Conservation (phyloP, 2,797 vertebrate genomes). For the Diplodus sargus region DNA sequence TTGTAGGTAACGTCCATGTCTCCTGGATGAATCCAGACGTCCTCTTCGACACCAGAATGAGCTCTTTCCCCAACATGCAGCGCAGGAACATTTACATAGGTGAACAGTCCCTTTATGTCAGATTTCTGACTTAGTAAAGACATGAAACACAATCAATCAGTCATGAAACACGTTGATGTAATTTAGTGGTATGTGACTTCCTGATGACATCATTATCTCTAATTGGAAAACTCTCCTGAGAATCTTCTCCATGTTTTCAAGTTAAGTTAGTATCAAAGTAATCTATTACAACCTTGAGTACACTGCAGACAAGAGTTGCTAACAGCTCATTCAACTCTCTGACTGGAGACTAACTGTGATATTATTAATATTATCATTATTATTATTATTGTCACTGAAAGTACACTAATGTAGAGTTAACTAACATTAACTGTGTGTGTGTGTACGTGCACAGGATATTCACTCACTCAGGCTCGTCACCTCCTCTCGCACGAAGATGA, state of each 20-base stretch:
- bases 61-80: slow-evolving; percentile 74
- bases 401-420: no score
- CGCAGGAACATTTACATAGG: slow-evolving; percentile 88
- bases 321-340: not conserved
- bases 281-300: no score
- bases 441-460: slow-evolving; percentile 85
- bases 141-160: no score
- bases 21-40: slow-evolving; percentile 82
- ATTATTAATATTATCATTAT: no score
- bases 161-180: not conserved
- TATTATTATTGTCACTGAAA: no score
- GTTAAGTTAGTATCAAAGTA: no score
- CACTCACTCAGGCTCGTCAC: slow-evolving; percentile 81
- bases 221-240: no score
- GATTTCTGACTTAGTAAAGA: no score
- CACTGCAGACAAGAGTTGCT: not conserved
- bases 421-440: not conserved
- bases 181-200: no score
- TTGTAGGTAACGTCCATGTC: slow-evolving; percentile 88
- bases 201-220: no score
- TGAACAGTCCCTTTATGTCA: slow-evolving; percentile 52
- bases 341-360: no score
- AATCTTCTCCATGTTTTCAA: no score
- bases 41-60: slow-evolving; percentile 79
- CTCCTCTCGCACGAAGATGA: slow-evolving; percentile 81